Evolutionary conservation across 2,888 invertebrate species (phyloP).

Genomic region (Xylota sylvarum): DNA sequence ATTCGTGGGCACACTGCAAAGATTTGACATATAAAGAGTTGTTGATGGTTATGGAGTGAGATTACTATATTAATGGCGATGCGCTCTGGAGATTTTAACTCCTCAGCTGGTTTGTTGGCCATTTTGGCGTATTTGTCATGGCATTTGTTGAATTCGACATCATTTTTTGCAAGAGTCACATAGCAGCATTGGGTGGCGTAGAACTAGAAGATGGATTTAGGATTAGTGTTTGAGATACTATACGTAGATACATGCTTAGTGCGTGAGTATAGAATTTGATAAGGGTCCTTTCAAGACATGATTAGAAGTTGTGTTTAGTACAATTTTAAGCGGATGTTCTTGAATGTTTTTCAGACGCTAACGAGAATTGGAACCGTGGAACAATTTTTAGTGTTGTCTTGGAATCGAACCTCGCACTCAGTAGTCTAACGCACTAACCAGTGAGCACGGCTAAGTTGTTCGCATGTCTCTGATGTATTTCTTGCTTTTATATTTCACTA

Average conservation of each 20-base stretch:
- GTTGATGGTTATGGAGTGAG: neutral
- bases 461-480: too few relatives aligned
- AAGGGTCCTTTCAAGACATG: too few relatives aligned
- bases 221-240: neutral
- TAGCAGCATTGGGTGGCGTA: slow-evolving; percentile 31
- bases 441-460: too few relatives aligned
- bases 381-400: too few relatives aligned
- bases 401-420: too few relatives aligned
- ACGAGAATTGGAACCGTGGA: too few relatives aligned
- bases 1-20: slow-evolving; percentile 50
- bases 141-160: slow-evolving; percentile 9
- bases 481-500: too few relatives aligned
- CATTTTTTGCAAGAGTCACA: neutral
- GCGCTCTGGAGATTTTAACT: slow-evolving; percentile 18
- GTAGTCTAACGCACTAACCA: too few relatives aligned
- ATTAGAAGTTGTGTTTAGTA: too few relatives aligned
- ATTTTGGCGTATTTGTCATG: slow-evolving; percentile 18
- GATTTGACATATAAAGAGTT: neutral
- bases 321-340: too few relatives aligned
- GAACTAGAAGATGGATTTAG: neutral
- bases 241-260: neutral
- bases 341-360: too few relatives aligned
- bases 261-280: too few relatives aligned
- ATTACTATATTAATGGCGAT: slow-evolving; percentile 50
- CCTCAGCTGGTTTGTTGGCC: neutral